phyloP scores from a whole-genome alignment of 2,113 vertebrate genomes.

The Hippocampus mohnikei region DNA sequence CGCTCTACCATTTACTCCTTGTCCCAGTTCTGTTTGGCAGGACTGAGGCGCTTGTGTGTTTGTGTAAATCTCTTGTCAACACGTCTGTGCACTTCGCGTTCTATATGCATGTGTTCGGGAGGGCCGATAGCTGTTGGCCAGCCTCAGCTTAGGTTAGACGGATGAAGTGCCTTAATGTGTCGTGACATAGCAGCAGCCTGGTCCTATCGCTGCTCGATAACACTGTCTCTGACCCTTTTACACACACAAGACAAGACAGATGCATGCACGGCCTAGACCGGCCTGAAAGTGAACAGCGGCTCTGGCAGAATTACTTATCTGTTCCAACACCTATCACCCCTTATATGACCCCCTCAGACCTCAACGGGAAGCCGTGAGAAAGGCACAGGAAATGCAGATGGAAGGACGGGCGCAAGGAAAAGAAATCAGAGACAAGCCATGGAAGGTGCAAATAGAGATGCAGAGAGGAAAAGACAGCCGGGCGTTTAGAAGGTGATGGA shows the following conservation, averaged over 20 bases:
- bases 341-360: slow-evolving; percentile 39
- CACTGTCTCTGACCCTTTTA: slow-evolving; percentile 27
- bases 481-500: slow-evolving; percentile 38
- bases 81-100: slow-evolving; percentile 24
- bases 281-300: slow-evolving; percentile 43
- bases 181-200: slow-evolving; percentile 40
- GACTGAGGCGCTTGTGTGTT: slow-evolving; percentile 15
- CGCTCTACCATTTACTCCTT: slow-evolving; percentile 40
- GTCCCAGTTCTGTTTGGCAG: slow-evolving; percentile 28
- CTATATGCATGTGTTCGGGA: slow-evolving; percentile 36
- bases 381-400: slow-evolving; percentile 23
- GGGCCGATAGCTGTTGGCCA: slow-evolving; percentile 29
- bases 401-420: slow-evolving; percentile 32
- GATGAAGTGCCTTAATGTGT: slow-evolving; percentile 60
- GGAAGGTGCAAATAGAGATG: slow-evolving; percentile 44
- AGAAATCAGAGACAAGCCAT: slow-evolving; percentile 31
- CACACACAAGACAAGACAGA: slow-evolving; percentile 8
- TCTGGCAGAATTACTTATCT: slow-evolving; percentile 48
- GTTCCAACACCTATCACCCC: slow-evolving; percentile 41
- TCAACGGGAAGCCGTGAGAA: slow-evolving; percentile 13
- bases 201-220: slow-evolving; percentile 54
- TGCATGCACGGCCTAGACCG: slow-evolving; percentile 12
- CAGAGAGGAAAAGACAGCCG: slow-evolving; percentile 21
- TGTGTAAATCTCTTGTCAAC: slow-evolving; percentile 52
- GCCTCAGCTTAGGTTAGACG: slow-evolving; percentile 57